Conservation (phyloP, 1,140 invertebrate genomes). For the Drosophila tsacasi region DNA sequence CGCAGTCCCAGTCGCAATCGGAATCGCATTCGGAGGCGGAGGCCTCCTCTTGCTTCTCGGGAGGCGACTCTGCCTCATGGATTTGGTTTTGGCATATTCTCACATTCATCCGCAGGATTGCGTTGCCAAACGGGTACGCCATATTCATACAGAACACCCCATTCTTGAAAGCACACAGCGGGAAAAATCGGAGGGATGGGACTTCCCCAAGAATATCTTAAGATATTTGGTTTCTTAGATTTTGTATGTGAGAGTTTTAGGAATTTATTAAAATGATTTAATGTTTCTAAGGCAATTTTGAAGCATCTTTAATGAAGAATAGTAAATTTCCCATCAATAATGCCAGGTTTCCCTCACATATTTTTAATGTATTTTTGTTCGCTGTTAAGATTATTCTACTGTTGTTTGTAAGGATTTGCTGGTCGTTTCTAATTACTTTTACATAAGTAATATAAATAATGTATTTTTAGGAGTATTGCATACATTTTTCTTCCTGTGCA, state of each 20-base stretch:
- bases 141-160: conserved; percentile 40
- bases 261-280: background rate
- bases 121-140: conserved; percentile 39
- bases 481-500: conserved; percentile 3
- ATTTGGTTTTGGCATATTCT: conserved; percentile 82
- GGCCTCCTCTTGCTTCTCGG: conserved; percentile 10
- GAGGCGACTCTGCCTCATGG: conserved; percentile 33
- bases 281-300: background rate
- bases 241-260: no score
- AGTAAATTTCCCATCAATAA: background rate
- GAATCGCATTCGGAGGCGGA: conserved; percentile 12
- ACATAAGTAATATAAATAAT: no score
- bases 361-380: background rate
- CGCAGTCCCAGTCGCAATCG: conserved; percentile 12
- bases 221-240: background rate
- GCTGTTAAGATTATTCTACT: no score
- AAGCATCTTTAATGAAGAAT: no score
- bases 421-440: no score
- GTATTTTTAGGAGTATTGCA: background rate
- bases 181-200: background rate
- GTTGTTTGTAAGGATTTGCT: no score
- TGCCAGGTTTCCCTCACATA: background rate
- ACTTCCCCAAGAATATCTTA: background rate
- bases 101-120: conserved; percentile 69
- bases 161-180: conserved; percentile 4